Conservation (phyloP, 2,113 vertebrate species). For the Microcebus tavaratra region DNA sequence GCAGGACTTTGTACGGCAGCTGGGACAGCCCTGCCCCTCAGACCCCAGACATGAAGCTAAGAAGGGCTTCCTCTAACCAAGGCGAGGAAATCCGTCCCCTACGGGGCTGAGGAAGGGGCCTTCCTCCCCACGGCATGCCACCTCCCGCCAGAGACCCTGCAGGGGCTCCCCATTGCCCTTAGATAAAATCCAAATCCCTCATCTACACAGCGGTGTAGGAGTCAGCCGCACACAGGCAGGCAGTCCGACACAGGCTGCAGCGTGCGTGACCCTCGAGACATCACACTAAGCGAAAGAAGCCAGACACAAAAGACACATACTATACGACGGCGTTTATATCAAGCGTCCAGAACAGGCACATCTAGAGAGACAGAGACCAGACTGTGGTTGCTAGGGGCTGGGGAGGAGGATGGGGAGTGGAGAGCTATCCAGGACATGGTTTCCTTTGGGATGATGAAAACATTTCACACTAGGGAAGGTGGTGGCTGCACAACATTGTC, state of each 20-base stretch:
- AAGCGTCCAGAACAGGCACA: not conserved
- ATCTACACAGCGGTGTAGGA: fast-evolving
- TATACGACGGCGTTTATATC: fast-evolving
- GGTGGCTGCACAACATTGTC: fast-evolving
- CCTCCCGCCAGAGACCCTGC: not conserved
- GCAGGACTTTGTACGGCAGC: not conserved
- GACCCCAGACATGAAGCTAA: not conserved
- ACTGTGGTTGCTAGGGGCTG: not conserved
- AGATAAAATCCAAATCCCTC: not conserved
- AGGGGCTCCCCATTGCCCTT: not conserved
- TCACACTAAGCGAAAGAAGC: not conserved
- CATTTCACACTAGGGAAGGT: not conserved
- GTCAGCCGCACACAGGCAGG: not conserved
- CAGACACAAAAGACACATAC: fast-evolving
- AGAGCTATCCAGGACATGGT: fast-evolving
- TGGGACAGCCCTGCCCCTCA: not conserved
- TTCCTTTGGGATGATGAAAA: not conserved
- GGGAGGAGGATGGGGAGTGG: fast-evolving
- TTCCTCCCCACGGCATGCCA: not conserved
- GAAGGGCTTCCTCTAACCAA: not conserved
- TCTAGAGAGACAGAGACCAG: not conserved
- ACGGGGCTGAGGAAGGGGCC: not conserved
- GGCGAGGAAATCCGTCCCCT: not conserved
- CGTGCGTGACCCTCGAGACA: not conserved
- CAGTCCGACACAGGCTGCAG: fast-evolving